A percentile compares a stretch with the other conserved stretches of the same genome.
Conservation (phyloP, 2,888 invertebrate species). For the Psylliodes chrysocephalus region DNA sequence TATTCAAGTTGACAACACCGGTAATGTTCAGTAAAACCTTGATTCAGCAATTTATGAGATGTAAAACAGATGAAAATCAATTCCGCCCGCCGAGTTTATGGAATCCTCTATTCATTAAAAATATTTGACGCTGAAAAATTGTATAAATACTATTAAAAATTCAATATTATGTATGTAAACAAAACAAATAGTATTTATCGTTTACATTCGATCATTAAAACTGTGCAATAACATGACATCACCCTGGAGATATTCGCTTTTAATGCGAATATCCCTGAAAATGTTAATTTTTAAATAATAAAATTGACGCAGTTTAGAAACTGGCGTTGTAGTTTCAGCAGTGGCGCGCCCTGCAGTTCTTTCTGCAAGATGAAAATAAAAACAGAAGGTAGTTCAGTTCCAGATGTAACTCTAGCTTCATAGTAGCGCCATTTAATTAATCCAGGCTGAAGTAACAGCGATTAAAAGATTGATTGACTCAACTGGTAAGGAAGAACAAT, state of each 20-base stretch:
- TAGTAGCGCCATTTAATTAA: no score
- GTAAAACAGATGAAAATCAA: slow-evolving; percentile 1
- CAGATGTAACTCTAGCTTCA: no score
- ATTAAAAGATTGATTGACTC: no score
- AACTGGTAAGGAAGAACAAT: no score
- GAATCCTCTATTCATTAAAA: not conserved
- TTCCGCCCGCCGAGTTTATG: slow-evolving; percentile 1
- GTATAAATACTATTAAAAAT: slow-evolving; percentile 22
- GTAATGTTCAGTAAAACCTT: slow-evolving; percentile 2
- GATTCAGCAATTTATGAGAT: slow-evolving; percentile 1
- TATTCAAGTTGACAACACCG: no score
- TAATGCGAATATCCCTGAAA: slow-evolving; percentile 38
- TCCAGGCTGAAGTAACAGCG: no score
- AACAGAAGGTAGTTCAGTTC: no score
- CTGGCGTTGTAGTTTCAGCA: not conserved
- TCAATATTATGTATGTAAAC: slow-evolving; percentile 17
- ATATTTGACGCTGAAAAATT: slow-evolving; percentile 13
- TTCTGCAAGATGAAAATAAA: no score
- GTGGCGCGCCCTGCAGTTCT: no score
- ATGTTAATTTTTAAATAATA: slow-evolving; percentile 28
- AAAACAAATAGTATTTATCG: slow-evolving; percentile 22
- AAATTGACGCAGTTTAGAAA: slow-evolving; percentile 21
- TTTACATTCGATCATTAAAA: slow-evolving; percentile 13
- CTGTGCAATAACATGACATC: slow-evolving; percentile 39
- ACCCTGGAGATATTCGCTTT: slow-evolving; percentile 23